Base-by-base conservation (phyloP, 92 coral and sea anemone genomes). In the Hydrozoanthus gracilis region DNA sequence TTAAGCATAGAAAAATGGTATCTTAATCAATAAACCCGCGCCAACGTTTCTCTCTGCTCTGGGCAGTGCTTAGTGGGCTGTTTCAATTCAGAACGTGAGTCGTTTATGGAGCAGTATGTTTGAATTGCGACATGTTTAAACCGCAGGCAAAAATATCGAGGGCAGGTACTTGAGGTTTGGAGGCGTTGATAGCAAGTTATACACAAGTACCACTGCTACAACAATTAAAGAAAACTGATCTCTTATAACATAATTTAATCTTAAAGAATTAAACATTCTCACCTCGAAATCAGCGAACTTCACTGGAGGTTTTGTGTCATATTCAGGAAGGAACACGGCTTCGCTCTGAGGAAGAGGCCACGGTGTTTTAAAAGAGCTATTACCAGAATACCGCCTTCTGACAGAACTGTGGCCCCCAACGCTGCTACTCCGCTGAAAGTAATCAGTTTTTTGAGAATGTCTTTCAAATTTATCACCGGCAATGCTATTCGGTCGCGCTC, bases 301-400 rank as follows among this genome's bases (percentile, higher is more conserved):
- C 27, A 96, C 99, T 8, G 98, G 95, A n/a, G 98, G 98, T 84
- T 91, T 96, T 60, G 95, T 95, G 47, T 96, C 99, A 61, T 95
- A 96, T 74, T 96, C 99, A 5, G 99, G 99, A 73, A 96, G 82
- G 68, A 97, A 97, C 9, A 95, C 93, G 18, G 96, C 95, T 69
- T 97, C 99, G 79, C 99, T 97, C 66, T 88, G 87, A 0, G 99
- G 99, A 71, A 93, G 94, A 0, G 99, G 99, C 99, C 99, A 97
- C 4, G 99, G 98, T 16, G 99, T 97, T 55, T 97, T 97, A 88
- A 88, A 93, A 3, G 99, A 89, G 17, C 85, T 62, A 76, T 95
- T 92, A 6, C 98, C 98, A 0, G 95, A 95, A 87, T 92, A 89
- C 5, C 98, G 94, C 54, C 95, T 78, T 58, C 98, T 91, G n/a